These are phyloP conservation scores for Pseudocheirus occidentalis DNA, from an alignment of 2,797 vertebrate species.

Conservation along the genomic window DNA sequence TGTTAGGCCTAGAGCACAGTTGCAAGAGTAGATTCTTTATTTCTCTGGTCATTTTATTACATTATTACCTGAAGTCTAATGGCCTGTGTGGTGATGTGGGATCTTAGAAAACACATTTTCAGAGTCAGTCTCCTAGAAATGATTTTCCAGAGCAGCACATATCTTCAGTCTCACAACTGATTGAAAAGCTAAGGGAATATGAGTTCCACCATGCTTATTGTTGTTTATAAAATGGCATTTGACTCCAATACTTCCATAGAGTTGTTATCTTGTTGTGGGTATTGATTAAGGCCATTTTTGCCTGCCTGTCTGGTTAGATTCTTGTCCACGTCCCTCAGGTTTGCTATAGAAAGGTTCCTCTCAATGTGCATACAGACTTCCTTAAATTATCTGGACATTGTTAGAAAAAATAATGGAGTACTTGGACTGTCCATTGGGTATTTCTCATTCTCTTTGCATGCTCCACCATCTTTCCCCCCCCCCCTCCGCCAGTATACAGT, in stretches of 20 bases:
- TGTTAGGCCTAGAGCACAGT: neutral
- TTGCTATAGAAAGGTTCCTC: neutral
- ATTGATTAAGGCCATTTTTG: neutral
- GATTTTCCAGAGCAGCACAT: neutral
- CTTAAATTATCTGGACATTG: neutral
- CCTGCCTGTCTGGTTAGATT: neutral
- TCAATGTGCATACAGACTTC: neutral
- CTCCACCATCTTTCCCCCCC: neutral
- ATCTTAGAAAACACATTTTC: neutral
- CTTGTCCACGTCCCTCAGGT: neutral
- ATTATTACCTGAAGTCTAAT: neutral
- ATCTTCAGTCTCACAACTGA: neutral
- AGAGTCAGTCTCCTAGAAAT: neutral
- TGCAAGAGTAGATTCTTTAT: neutral
- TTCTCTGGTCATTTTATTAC: neutral
- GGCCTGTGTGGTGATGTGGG: neutral
- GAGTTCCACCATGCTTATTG: neutral
- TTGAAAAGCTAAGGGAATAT: neutral
- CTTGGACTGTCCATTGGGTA: neutral
- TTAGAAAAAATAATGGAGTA: neutral
- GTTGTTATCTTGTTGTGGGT: neutral
- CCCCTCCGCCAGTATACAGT: neutral
- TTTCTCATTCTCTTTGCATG: neutral
- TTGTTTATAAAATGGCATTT: neutral
- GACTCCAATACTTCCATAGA: neutral